Evolutionary conservation across 2,797 vertebrate genomes (phyloP).

Genomic region (Apogon talboti): DNA sequence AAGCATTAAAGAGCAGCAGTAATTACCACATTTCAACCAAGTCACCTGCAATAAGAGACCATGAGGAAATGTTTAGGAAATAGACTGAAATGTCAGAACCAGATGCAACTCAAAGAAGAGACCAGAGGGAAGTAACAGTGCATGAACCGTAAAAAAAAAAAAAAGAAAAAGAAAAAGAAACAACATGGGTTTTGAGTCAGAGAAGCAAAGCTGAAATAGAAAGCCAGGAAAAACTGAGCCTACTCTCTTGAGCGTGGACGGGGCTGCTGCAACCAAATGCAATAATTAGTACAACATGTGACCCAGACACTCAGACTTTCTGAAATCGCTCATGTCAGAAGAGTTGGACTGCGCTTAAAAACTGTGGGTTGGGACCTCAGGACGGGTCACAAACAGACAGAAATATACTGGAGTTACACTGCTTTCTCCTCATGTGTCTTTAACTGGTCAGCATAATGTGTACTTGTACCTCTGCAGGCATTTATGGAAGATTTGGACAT

Average conservation of each 20-base stretch:
- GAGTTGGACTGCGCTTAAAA: neutral
- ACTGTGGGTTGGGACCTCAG: neutral
- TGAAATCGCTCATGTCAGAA: neutral
- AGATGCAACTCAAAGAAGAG: neutral
- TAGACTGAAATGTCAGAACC: slow-evolving; percentile 20
- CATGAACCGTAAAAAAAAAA: slow-evolving; percentile 4
- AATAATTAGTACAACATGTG: slow-evolving; percentile 41
- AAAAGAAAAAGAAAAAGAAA: neutral
- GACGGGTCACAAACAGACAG: neutral
- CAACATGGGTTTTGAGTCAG: neutral
- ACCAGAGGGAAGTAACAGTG: neutral
- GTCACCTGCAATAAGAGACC: slow-evolving; percentile 17
- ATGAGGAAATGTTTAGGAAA: slow-evolving; percentile 41
- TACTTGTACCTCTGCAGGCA: too few species aligned
- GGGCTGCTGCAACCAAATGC: slow-evolving; percentile 50
- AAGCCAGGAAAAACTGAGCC: slow-evolving; percentile 56
- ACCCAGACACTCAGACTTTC: slow-evolving; percentile 3
- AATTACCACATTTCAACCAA: slow-evolving; percentile 25
- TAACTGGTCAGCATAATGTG: too few species aligned
- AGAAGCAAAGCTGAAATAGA: slow-evolving; percentile 4
- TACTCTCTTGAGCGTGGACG: neutral
- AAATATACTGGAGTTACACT: neutral
- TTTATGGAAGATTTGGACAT: too few species aligned
- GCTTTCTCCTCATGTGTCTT: too few species aligned
- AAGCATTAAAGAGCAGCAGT: slow-evolving; percentile 5